Percentiles rank a stretch among this genome's conserved stretches.
Conservation (phyloP, 2,888 invertebrate species). For the Pristionchus arcanus region DNA sequence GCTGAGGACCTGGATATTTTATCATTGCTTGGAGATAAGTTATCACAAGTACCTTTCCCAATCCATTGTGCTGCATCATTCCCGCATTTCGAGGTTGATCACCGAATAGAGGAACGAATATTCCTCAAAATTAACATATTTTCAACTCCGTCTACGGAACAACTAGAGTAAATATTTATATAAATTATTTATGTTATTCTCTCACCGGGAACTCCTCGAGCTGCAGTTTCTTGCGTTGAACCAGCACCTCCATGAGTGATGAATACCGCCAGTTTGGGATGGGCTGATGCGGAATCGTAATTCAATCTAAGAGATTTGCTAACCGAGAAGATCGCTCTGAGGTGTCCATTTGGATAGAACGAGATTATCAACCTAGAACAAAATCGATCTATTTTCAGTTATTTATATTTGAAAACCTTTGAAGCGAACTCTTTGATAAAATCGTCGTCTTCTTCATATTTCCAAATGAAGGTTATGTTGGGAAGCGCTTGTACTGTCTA, state of each 20-base stretch:
- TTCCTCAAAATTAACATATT: not conserved
- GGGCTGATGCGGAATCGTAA: not conserved
- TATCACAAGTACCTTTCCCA: slow-evolving; percentile 23
- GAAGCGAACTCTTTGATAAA: not conserved
- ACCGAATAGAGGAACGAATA: slow-evolving; percentile 10
- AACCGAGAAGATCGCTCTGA: not conserved
- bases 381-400: not conserved
- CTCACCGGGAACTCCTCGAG: slow-evolving; percentile 7
- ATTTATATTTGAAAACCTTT: not conserved
- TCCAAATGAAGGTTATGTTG: slow-evolving; percentile 39
- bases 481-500: slow-evolving; percentile 10
- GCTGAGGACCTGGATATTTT: not conserved
- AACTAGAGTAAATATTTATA: not conserved
- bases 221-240: slow-evolving; percentile 11
- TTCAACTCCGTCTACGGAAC: too few relatives aligned
- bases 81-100: slow-evolving; percentile 48
- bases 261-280: not conserved
- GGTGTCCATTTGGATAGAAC: slow-evolving; percentile 25
- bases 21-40: too few relatives aligned
- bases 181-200: not conserved
- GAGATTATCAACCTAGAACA: not conserved
- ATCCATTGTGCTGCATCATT: slow-evolving; percentile 33
- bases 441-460: slow-evolving; percentile 10
- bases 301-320: not conserved
- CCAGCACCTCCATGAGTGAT: slow-evolving; percentile 41